Evolutionary conservation across 2,797 vertebrate species (phyloP).

Genomic region (Hyperoplus lanceolatus): DNA sequence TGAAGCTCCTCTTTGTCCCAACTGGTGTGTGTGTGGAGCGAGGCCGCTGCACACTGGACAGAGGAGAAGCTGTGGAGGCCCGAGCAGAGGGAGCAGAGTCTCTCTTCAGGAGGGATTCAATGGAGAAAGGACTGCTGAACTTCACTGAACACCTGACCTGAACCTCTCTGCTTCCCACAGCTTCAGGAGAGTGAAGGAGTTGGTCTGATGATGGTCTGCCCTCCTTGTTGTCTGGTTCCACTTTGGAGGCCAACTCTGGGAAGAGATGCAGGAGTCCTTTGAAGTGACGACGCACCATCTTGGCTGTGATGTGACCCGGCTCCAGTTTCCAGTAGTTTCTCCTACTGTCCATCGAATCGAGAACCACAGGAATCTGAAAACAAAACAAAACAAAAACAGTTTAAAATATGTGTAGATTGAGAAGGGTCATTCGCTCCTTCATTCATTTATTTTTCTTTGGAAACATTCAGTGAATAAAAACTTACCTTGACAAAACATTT

Average conservation of each 20-base stretch:
- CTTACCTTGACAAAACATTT: slow-evolving; percentile 83
- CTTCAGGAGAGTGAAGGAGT: slow-evolving; percentile 18
- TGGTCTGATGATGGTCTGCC: neutral
- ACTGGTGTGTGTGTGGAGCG: neutral
- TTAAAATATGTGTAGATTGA: neutral
- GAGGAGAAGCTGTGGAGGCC: slow-evolving; percentile 26
- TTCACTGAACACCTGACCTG: slow-evolving; percentile 58
- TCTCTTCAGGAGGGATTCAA: slow-evolving; percentile 80
- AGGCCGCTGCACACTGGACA: slow-evolving; percentile 28
- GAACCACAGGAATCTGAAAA: slow-evolving; percentile 75
- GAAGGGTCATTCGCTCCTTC: no score
- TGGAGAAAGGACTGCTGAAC: slow-evolving; percentile 82
- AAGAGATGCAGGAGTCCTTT: slow-evolving; percentile 73
- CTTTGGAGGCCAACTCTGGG: slow-evolving; percentile 66
- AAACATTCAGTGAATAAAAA: neutral
- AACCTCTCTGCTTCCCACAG: slow-evolving; percentile 9
- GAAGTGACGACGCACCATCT: slow-evolving; percentile 84
- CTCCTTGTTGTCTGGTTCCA: neutral
- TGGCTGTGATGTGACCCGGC: slow-evolving; percentile 73
- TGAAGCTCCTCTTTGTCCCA: slow-evolving; percentile 32
- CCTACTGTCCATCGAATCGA: slow-evolving; percentile 58
- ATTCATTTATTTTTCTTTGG: neutral
- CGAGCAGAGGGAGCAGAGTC: slow-evolving; percentile 30
- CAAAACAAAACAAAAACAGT: neutral
- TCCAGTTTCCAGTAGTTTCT: slow-evolving; percentile 85